Conservation (phyloP, 2,797 vertebrate genomes). For the Gymnothorax reevesii region DNA sequence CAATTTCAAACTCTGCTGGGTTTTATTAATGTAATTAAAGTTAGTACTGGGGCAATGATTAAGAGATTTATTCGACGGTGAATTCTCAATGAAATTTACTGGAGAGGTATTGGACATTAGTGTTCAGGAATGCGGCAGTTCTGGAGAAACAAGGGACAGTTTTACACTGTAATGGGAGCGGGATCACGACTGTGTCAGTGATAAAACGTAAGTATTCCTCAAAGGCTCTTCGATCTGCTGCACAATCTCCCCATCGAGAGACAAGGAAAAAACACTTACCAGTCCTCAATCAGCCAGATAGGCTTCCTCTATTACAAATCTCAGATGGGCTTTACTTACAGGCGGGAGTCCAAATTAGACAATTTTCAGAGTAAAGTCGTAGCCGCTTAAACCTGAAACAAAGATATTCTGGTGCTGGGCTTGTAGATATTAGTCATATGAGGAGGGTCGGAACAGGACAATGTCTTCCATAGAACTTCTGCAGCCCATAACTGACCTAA, state of each 20-base stretch:
- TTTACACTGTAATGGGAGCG: background rate
- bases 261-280: background rate
- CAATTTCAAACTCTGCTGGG: conserved; percentile 20
- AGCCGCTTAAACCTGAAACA: background rate
- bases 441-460: background rate
- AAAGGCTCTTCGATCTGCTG: background rate
- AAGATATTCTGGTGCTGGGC: background rate
- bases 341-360: background rate
- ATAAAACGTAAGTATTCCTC: background rate
- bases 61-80: background rate
- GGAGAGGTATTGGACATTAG: background rate
- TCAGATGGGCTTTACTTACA: background rate
- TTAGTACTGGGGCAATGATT: background rate
- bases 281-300: background rate
- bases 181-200: background rate
- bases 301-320: background rate
- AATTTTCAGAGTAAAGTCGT: background rate
- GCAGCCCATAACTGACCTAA: too few relatives aligned
- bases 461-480: background rate
- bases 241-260: background rate
- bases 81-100: background rate
- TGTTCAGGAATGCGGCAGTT: background rate
- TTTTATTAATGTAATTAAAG: background rate
- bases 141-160: background rate
- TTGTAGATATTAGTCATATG: background rate